Evolutionary conservation across 2,113 vertebrate species (phyloP).

Genomic region (Casuarius casuarius): DNA sequence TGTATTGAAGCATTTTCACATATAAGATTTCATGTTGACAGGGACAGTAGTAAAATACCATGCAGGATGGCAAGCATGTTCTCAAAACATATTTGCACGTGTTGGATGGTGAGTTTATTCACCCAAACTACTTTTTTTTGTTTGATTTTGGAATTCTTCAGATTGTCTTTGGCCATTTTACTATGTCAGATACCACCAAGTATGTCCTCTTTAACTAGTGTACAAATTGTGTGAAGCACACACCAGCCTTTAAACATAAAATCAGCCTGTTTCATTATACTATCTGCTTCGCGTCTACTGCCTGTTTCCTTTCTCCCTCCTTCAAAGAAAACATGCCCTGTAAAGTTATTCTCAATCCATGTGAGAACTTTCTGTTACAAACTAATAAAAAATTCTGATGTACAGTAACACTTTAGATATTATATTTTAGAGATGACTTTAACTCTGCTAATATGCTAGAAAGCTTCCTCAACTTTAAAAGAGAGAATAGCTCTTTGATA

Average conservation of each 20-base stretch:
- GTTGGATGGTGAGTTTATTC: not conserved
- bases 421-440: not conserved
- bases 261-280: not conserved
- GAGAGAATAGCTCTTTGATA: not conserved
- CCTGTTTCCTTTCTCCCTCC: not conserved
- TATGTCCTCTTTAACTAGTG: not conserved
- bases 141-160: not conserved
- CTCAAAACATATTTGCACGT: not conserved
- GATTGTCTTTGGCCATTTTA: not conserved
- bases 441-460: not conserved
- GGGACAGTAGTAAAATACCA: not conserved
- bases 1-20: not conserved
- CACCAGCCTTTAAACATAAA: not conserved
- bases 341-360: not conserved
- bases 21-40: not conserved
- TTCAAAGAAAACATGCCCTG: not conserved
- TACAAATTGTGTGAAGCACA: not conserved
- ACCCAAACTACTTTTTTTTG: not conserved
- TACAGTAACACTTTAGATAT: not conserved
- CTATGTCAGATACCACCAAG: not conserved
- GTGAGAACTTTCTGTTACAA: not conserved
- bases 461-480: not conserved
- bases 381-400: not conserved
- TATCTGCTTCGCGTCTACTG: not conserved
- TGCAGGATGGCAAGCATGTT: not conserved